Percentiles rank a stretch among this genome's conserved stretches.
Evolutionary conservation across 2,797 vertebrate genomes (phyloP).

Genomic region (Zonotrichia albicollis): DNA sequence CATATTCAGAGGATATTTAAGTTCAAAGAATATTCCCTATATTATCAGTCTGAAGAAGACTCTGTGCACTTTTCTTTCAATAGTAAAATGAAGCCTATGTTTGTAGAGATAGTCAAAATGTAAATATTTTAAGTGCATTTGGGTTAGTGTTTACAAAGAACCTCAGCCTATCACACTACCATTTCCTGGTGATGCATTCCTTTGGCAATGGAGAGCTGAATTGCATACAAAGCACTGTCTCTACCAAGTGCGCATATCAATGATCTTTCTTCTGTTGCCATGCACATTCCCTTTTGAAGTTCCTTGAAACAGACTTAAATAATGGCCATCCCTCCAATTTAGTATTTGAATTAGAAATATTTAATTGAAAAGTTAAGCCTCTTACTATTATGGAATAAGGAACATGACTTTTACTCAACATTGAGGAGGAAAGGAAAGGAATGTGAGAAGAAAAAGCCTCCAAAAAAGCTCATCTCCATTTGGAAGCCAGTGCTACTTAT

Average conservation of each 20-base stretch:
- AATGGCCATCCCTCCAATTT: background rate
- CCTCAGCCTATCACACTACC: background rate
- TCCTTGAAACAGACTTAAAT: background rate
- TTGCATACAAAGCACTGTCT: background rate
- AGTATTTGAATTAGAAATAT: background rate
- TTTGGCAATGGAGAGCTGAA: slow-evolving; percentile 12
- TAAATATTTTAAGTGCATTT: background rate
- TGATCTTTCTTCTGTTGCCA: background rate
- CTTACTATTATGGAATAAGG: background rate
- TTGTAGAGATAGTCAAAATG: background rate
- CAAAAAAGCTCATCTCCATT: background rate
- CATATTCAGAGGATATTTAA: background rate
- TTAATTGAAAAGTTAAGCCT: background rate
- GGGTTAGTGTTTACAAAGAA: background rate
- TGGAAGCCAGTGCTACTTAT: background rate
- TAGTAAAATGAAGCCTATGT: background rate
- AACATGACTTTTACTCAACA: background rate
- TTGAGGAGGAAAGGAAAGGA: background rate
- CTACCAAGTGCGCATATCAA: background rate
- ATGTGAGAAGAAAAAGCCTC: background rate
- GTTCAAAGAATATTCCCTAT: background rate
- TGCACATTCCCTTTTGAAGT: background rate
- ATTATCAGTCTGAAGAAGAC: background rate
- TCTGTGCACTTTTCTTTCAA: background rate
- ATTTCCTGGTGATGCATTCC: background rate